Conservation (phyloP, 2,888 invertebrate genomes). For the Oxyteleia sp. region DNA sequence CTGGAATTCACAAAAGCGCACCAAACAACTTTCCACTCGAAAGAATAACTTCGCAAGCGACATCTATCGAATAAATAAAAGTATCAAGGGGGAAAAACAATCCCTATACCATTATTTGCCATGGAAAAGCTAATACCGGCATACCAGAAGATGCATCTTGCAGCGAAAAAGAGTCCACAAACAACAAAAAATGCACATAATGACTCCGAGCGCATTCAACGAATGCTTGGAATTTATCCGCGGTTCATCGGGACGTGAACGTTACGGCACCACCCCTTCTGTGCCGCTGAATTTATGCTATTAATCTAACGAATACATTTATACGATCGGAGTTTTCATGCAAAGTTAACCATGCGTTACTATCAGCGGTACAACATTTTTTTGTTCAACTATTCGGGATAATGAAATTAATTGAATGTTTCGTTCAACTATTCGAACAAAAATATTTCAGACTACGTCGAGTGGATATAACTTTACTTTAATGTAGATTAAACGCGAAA, state of each 20-base stretch:
- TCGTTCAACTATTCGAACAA: background rate
- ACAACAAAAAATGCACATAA: conserved; percentile 55
- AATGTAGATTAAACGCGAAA: too few relatives aligned
- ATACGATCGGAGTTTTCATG: conserved; percentile 13
- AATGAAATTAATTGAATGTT: conserved; percentile 20
- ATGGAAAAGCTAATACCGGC: conserved; percentile 50
- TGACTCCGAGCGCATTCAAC: conserved; percentile 39
- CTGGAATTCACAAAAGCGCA: too few relatives aligned
- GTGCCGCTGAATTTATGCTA: conserved; percentile 54
- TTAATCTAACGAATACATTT: conserved; percentile 55
- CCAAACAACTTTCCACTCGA: background rate
- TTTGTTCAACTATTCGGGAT: conserved; percentile 11
- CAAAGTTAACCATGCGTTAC: conserved; percentile 31
- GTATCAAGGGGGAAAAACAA: conserved; percentile 40
- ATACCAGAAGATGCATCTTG: conserved; percentile 49
- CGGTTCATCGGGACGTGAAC: conserved; percentile 42
- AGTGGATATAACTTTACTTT: too few relatives aligned
- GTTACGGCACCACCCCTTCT: conserved; percentile 44
- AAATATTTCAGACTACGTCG: background rate
- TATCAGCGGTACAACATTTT: conserved; percentile 17
- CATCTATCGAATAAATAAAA: conserved; percentile 50
- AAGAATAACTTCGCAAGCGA: background rate
- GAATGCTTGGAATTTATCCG: conserved; percentile 65
- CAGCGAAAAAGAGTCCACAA: conserved; percentile 37
- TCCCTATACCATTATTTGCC: conserved; percentile 39